Conservation (phyloP, 2,888 invertebrate species). For the Augiades crinisus region DNA sequence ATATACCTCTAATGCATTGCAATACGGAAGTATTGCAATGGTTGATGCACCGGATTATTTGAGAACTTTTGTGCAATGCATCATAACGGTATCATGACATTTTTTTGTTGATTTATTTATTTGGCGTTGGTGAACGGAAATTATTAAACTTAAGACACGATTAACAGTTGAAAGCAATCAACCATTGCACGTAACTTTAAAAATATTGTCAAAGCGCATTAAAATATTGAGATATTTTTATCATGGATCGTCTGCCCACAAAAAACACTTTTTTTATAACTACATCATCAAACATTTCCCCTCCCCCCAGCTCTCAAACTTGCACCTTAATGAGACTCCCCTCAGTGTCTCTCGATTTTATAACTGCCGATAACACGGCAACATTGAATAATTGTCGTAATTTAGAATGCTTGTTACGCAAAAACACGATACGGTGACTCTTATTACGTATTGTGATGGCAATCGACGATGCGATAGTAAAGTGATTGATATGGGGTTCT, state of each 20-base stretch:
- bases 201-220: neutral
- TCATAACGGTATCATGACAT: too few species aligned
- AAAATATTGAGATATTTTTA: neutral
- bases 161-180: too few species aligned
- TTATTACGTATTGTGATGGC: constrained; percentile 60
- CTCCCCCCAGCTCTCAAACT: constrained; percentile 31
- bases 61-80: too few species aligned
- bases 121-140: too few species aligned
- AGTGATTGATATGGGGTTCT: constrained; percentile 10
- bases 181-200: too few species aligned
- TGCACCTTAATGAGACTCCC: constrained; percentile 64
- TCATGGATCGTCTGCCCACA: constrained; percentile 31
- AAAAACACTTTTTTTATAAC: constrained; percentile 41
- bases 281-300: constrained; percentile 40
- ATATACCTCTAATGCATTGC: too few species aligned
- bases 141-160: too few species aligned
- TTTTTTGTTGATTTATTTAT: too few species aligned
- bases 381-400: constrained; percentile 80
- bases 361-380: constrained; percentile 73
- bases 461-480: constrained; percentile 42
- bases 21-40: too few species aligned
- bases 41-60: too few species aligned
- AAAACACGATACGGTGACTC: constrained; percentile 62
- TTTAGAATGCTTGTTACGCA: constrained; percentile 72
- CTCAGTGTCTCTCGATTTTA: constrained; percentile 62